Conservation (phyloP, 2,888 invertebrate species). For the Oscheius sp. region DNA sequence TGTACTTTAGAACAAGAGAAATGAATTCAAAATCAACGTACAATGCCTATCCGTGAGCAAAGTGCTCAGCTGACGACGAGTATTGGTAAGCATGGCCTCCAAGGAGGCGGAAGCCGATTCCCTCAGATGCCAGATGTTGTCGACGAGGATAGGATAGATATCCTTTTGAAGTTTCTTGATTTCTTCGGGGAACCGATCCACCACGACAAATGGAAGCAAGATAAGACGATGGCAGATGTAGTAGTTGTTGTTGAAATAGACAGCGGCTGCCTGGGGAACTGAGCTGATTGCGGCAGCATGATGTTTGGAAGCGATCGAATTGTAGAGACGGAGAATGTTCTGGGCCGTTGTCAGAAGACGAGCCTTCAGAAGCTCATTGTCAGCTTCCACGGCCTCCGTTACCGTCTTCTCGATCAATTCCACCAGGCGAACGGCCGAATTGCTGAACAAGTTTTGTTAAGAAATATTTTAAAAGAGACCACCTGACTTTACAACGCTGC, state of each 20-base stretch:
- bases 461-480: neutral
- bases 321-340: constrained; percentile 65
- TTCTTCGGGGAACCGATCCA: constrained; percentile 21
- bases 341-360: constrained; percentile 62
- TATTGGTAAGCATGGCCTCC: constrained; percentile 58
- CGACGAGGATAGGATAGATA: constrained; percentile 46
- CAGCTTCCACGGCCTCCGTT: constrained; percentile 48
- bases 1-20: no score
- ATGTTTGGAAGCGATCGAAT: constrained; percentile 59
- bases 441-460: constrained; percentile 42
- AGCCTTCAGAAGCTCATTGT: constrained; percentile 48
- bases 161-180: constrained; percentile 7
- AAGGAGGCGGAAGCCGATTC: constrained; percentile 58
- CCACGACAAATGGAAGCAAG: constrained; percentile 45
- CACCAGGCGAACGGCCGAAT: constrained; percentile 57
- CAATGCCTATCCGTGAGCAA: constrained; percentile 31
- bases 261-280: constrained; percentile 66
- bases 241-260: constrained; percentile 71
- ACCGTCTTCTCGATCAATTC: constrained; percentile 58
- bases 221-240: constrained; percentile 66
- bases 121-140: constrained; percentile 56
- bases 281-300: constrained; percentile 61
- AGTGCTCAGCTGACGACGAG: constrained; percentile 45
- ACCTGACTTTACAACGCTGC: constrained; percentile 56
- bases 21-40: neutral